A percentile compares a stretch with the other conserved stretches of the same genome.
These are phyloP conservation scores for Borostomias antarcticus DNA, from an alignment of 2,797 vertebrate genomes.

Conservation along the genomic window DNA sequence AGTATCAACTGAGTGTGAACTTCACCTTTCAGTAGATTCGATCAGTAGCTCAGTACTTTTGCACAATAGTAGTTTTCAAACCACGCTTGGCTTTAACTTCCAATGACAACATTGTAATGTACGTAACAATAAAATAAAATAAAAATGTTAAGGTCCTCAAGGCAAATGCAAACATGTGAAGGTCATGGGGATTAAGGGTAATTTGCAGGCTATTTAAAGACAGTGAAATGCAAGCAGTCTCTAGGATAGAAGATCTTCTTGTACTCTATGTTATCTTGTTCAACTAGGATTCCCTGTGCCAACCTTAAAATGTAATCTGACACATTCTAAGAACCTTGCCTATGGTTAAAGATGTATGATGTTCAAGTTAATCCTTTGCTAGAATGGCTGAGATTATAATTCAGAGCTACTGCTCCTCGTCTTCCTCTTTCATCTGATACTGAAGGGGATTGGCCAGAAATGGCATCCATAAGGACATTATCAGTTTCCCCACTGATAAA, in stretches of 20 bases:
- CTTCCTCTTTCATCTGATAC: conserved; percentile 12
- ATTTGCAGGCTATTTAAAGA: conserved; percentile 25
- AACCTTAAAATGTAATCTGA: conserved; percentile 21
- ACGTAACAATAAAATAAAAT: too few species aligned
- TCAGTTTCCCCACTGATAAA: conserved; percentile 6
- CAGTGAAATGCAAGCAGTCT: conserved; percentile 21
- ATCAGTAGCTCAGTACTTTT: too few species aligned
- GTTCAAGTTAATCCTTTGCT: conserved; percentile 27
- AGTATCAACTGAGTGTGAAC: too few species aligned
- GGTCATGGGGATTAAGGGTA: conserved; percentile 4
- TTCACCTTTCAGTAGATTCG: too few species aligned
- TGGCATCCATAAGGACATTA: conserved; percentile 8
- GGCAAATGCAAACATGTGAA: conserved; percentile 16
- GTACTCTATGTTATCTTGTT: conserved; percentile 27
- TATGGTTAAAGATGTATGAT: conserved; percentile 10
- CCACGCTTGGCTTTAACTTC: too few species aligned
- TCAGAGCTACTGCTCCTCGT: conserved; percentile 7
- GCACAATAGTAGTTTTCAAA: too few species aligned
- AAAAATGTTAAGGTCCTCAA: too few species aligned
- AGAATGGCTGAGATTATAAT: conserved; percentile 31
- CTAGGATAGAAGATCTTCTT: conserved; percentile 7
- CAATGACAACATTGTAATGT: too few species aligned
- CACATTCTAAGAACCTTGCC: conserved; percentile 16
- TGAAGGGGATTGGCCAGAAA: conserved; percentile 29
- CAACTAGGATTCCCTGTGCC: conserved; percentile 23